Base-by-base conservation (phyloP, 2,888 invertebrate species). In the Drosophila nr. perissopoda region DNA sequence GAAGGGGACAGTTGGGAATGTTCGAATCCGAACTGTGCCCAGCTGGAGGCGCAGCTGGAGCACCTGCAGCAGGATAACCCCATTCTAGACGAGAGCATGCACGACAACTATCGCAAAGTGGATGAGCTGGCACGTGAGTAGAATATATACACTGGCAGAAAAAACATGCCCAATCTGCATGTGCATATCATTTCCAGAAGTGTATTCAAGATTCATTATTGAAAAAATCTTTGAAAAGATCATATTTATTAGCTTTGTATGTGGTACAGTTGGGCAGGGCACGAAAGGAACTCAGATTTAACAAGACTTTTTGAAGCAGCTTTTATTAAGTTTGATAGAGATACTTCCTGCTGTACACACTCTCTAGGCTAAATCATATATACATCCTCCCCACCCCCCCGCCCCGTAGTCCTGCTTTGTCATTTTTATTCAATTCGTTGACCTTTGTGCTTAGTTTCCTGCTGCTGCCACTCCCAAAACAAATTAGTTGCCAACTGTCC, bases 401-500 rank as follows among this genome's bases (percentile, higher is more conserved):
- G 0, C n/a, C 4, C 1, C 40, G n/a, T 52, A 33, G 13, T 31
- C 11, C n/a, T 29, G 8, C 34, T 36, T 64, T 33, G 40, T 60
- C 63, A 65, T 75, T 71, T 67, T 66, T 78, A 83, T 80, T 80
- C 80, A 80, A 88, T 88, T 84, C 80, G 68, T 69, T 80, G 83
- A 73, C 80, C 73, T 75, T 74, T 83, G 72, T 64, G 66, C 67
- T 33, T 42, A 2, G 45, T 36, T 45, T 4, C 16, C 25, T 18
- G 53, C 48, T 48, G 42, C 36, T 67, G 36, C 68, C 71, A 69
- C 78, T 78, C 69, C 67, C 80, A 69, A 80, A 83, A 78, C 87
- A 84, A 84, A 84, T 84, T 84, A 89, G 89, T 86, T 84, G 81
- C 89, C 84, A 87, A 84, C 89, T 89, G 84, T 89, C 84, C 82